Base-by-base conservation (phyloP, 2,888 invertebrate species). In the Thecocarcelia acutangulata region DNA sequence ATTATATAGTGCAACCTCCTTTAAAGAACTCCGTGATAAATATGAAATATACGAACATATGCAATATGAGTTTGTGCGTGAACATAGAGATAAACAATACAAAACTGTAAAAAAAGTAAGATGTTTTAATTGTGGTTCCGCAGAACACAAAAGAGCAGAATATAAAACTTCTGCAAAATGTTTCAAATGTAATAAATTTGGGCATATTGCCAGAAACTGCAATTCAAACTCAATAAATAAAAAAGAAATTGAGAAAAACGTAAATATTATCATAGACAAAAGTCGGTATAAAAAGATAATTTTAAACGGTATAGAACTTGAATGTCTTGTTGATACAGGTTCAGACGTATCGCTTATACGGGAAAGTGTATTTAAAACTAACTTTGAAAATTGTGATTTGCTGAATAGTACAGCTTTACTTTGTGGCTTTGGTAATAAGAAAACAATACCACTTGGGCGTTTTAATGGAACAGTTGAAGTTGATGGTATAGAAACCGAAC, bases 61-160 rank as follows among this genome's bases (percentile, higher is more conserved):
- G 13, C 33, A 52, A 50, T 52, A n/a, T 9, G 63, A 48, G 19
- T 19, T 28, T 73, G 15, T 12, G 37, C 17, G 12, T 13, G 48
- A 52, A 61, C 42, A 63, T 63, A 64, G 33, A 33, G 46, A 21
- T n/a, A 54, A 73, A 13, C 17, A 61, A 33, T 52, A 52, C n/a
- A 61, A 63, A 61, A 11, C 13, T 28, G 6, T 15, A 46, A 28
- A 70, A 70, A 61, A 24, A 59, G 46, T 59, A 50, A 50, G 40
- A 28, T 72, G 72, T 52, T 72, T 42, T 24, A 70, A 70, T 37
- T 70, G 70, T 59, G 70, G 70, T 40, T 70, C 59, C 4, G 15
- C 33, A 21, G 56, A 59, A 15, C 59, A 70, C 24, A 70, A 50
- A 44, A 46, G 50, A 50, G 6, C 58, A 13, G 70, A 70, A 8